Evolutionary conservation across 2,797 vertebrate species (phyloP).

Genomic region (Pristis pectinata): DNA sequence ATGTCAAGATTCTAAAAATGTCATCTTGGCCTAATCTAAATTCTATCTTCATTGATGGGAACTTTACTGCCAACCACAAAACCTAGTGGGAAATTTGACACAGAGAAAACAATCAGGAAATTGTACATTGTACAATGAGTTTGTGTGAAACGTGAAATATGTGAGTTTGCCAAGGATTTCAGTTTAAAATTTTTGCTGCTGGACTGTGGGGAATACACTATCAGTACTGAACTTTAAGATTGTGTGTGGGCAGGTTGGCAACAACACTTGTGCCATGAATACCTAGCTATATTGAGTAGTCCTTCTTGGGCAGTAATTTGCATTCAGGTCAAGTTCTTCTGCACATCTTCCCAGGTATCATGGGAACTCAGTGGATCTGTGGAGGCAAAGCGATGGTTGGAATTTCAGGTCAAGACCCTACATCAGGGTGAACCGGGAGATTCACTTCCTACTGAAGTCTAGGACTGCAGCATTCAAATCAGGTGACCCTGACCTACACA

Average conservation of each 20-base stretch:
- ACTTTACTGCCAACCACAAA: neutral
- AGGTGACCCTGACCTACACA: too few species aligned
- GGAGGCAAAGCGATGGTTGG: too few species aligned
- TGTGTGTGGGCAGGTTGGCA: neutral
- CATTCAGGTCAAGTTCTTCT: neutral
- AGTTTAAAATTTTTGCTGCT: neutral
- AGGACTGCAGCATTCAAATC: too few species aligned
- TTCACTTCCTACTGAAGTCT: too few species aligned
- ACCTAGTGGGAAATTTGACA: neutral
- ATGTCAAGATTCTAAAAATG: neutral
- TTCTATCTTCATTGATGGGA: neutral
- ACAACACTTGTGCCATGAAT: neutral
- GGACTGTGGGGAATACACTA: too few species aligned
- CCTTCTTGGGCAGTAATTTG: neutral
- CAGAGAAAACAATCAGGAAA: neutral
- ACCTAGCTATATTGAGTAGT: neutral
- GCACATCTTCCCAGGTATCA: neutral
- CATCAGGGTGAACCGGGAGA: too few species aligned
- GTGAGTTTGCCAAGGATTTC: neutral
- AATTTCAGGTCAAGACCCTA: too few species aligned
- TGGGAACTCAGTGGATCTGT: neutral
- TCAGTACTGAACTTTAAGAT: neutral
- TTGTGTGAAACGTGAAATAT: neutral
- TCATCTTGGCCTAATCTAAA: neutral
- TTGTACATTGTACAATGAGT: neutral